Conservation (phyloP, 2,797 vertebrate species). For the Hafferia zeledoni region DNA sequence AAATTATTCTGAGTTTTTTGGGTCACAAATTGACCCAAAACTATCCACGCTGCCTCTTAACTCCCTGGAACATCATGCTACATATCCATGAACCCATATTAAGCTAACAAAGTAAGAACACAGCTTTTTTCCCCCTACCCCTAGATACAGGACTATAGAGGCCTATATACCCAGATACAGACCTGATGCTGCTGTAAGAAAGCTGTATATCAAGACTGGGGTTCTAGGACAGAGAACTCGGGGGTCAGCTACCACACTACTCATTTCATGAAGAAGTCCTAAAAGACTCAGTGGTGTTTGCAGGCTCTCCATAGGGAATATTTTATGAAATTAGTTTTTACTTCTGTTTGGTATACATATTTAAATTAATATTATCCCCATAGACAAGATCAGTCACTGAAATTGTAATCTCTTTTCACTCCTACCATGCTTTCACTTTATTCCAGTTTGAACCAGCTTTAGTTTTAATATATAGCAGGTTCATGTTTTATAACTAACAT, state of each 20-base stretch:
- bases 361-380: not conserved
- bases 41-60: not conserved
- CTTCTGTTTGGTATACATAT: not conserved
- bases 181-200: not conserved
- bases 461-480: not conserved
- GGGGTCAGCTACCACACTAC: not conserved
- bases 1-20: not conserved
- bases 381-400: not conserved
- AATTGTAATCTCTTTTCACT: not conserved
- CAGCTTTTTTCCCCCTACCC: accelerated
- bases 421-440: not conserved
- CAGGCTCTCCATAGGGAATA: not conserved
- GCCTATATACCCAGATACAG: not conserved
- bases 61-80: not conserved
- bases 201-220: not conserved
- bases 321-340: not conserved
- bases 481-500: not conserved
- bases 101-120: not conserved
- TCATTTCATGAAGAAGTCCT: not conserved
- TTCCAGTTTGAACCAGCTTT: not conserved
- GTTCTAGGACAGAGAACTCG: not conserved
- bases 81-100: not conserved
- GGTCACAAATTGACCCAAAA: not conserved
- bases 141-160: not conserved
- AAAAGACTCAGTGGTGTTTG: not conserved